phyloP scores from a whole-genome alignment of 1,140 invertebrate species.

The Penaeus japonicus region DNA sequence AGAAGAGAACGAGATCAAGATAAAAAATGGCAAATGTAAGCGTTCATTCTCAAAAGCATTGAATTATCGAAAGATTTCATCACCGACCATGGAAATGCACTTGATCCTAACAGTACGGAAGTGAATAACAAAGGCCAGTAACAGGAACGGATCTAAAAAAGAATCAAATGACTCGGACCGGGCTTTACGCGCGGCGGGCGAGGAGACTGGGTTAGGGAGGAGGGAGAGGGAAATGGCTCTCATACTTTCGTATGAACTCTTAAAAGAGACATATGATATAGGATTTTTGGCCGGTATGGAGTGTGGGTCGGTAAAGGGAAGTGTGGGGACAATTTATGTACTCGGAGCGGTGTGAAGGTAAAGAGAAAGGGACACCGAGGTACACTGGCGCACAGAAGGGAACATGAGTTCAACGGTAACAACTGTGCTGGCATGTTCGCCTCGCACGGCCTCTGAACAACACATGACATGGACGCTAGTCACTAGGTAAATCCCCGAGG shows the following conservation, averaged over 20 bases:
- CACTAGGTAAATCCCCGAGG: slow-evolving; percentile 51
- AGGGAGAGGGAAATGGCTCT: neutral
- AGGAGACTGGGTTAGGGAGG: neutral
- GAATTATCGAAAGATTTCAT: too few species aligned
- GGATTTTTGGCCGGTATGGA: too few species aligned
- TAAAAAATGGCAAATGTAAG: too few species aligned
- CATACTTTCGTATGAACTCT: neutral
- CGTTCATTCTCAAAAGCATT: too few species aligned
- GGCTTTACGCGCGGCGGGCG: too few species aligned
- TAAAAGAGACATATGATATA: too few species aligned
- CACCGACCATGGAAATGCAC: too few species aligned
- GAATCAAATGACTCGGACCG: neutral
- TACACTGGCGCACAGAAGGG: neutral
- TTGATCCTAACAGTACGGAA: too few species aligned
- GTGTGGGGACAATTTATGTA: neutral
- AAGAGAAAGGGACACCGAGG: neutral
- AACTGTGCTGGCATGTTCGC: neutral
- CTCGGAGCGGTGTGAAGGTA: neutral
- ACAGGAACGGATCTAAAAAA: too few species aligned
- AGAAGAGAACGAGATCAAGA: too few species aligned
- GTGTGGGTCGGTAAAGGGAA: neutral
- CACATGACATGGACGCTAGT: slow-evolving; percentile 45
- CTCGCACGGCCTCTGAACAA: neutral
- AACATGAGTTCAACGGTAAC: slow-evolving; percentile 22
- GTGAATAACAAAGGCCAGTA: too few species aligned